Conservation (phyloP, 2,113 vertebrate genomes). For the Sporophila hypoxantha region DNA sequence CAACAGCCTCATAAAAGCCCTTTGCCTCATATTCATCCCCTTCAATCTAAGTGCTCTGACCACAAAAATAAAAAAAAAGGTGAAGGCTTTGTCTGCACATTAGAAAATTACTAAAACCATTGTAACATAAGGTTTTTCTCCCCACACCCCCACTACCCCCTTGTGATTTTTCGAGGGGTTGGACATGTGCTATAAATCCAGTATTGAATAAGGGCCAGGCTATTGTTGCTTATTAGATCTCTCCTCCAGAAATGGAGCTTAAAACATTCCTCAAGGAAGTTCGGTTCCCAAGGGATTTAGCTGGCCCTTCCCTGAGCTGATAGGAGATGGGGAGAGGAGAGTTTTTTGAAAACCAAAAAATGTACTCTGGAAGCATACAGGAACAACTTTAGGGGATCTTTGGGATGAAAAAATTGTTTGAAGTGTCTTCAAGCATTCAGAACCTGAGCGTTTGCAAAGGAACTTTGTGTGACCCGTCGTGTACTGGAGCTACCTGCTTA, state of each 20-base stretch:
- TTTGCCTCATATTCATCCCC: background rate
- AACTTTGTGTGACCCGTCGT: fast-evolving
- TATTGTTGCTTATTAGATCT: background rate
- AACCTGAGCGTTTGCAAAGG: background rate
- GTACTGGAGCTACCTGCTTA: background rate
- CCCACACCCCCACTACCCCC: fast-evolving
- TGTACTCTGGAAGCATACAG: background rate
- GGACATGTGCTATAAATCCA: background rate
- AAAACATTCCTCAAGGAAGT: background rate
- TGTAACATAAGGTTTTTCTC: background rate
- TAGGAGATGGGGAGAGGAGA: background rate
- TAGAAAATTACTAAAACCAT: background rate
- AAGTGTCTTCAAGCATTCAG: background rate
- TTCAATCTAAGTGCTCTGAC: background rate
- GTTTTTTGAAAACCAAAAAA: background rate
- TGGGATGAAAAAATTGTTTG: background rate
- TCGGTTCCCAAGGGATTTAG: background rate
- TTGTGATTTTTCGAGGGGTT: background rate
- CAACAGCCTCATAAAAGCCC: background rate
- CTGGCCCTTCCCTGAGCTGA: background rate
- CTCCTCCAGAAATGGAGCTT: background rate
- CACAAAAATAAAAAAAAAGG: background rate
- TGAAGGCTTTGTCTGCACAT: background rate
- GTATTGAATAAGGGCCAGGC: background rate
- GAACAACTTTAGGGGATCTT: background rate